Conservation (phyloP, 1,140 invertebrate species). For the Drosophila quadrilineata region DNA sequence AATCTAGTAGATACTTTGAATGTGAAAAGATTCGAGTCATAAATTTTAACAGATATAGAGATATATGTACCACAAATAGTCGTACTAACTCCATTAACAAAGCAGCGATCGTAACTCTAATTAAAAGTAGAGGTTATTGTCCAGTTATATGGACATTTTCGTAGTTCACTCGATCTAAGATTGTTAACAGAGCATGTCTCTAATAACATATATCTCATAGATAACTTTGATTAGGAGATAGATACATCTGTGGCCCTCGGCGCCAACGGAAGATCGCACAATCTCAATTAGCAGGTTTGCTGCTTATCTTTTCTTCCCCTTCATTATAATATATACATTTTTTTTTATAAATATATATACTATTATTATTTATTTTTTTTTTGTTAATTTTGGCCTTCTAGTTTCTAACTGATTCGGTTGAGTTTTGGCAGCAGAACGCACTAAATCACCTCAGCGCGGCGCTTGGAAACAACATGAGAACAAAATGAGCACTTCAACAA, state of each 20-base stretch:
- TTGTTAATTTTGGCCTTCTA: conserved; percentile 18
- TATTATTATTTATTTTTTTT: conserved; percentile 4
- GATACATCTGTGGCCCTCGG: too few species aligned
- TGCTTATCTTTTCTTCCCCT: neutral
- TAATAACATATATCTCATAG: too few species aligned
- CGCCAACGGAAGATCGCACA: neutral
- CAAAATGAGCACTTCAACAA: conserved; percentile 74
- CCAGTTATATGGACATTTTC: conserved; percentile 10
- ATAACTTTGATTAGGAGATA: neutral
- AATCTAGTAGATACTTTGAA: conserved; percentile 35
- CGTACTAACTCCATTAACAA: too few species aligned
- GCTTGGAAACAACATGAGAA: conserved; percentile 76
- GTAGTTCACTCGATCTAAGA: too few species aligned
- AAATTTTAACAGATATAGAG: conserved; percentile 41
- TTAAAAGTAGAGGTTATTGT: neutral
- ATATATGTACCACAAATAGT: conserved; percentile 18
- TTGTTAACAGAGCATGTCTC: too few species aligned
- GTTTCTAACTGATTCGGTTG: conserved; percentile 1
- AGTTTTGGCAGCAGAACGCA: conserved; percentile 70
- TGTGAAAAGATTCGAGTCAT: conserved; percentile 33
- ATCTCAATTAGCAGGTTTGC: conserved; percentile 25
- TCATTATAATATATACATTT: neutral
- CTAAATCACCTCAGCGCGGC: conserved; percentile 64
- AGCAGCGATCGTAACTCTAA: too few species aligned
- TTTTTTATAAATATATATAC: too few species aligned